Percentiles rank a stretch among this genome's conserved stretches.
Conservation (phyloP, 2,888 invertebrate genomes). For the Phengaris alcon region DNA sequence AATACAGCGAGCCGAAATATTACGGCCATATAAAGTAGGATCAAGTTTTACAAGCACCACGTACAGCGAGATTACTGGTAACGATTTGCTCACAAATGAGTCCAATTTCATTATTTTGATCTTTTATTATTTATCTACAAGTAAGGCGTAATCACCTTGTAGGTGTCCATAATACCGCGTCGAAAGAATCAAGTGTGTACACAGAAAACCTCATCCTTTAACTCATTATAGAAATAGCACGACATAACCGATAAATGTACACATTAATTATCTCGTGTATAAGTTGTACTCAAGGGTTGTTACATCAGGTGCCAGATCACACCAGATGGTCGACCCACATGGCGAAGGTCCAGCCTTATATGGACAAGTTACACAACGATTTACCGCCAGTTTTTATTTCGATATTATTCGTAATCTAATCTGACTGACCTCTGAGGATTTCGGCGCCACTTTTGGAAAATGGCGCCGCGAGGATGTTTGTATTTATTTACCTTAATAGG, state of each 20-base stretch:
- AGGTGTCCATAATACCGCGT: too few species aligned
- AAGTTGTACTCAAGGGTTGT: conserved; percentile 45
- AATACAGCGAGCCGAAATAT: neutral
- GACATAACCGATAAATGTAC: neutral
- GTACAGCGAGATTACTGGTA: neutral
- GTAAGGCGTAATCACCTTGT: too few species aligned
- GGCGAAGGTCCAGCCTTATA: conserved; percentile 62
- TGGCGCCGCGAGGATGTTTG: neutral
- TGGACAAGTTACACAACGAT: neutral
- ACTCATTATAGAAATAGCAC: neutral
- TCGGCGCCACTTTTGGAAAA: neutral
- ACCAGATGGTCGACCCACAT: conserved; percentile 74
- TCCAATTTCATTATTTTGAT: neutral
- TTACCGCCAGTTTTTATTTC: neutral
- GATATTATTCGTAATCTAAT: conserved; percentile 21
- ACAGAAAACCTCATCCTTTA: neutral
- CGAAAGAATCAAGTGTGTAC: neutral
- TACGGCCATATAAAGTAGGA: neutral
- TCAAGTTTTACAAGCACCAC: neutral
- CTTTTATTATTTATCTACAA: neutral
- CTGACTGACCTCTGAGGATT: neutral
- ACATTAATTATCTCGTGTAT: neutral
- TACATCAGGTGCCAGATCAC: conserved; percentile 55
- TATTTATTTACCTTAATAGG: too few species aligned
- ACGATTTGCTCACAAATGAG: neutral